Conservation (phyloP, 2,797 vertebrate genomes). For the Onychomys leucogaster region DNA sequence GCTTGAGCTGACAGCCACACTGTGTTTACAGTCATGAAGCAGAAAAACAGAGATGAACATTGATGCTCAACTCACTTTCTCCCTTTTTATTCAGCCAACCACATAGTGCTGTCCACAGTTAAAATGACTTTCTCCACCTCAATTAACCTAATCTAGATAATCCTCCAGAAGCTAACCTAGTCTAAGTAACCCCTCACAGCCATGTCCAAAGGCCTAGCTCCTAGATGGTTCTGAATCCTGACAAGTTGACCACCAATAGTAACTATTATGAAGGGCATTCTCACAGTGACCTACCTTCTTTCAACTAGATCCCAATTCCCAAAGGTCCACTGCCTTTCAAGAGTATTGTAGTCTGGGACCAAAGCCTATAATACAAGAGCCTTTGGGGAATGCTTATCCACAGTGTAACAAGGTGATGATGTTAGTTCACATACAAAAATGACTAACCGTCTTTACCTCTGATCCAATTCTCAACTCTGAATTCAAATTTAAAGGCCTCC, state of each 20-base stretch:
- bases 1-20: background rate
- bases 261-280: background rate
- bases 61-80: background rate
- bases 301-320: too few species aligned
- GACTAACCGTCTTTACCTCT: background rate
- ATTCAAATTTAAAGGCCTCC: background rate
- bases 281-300: background rate
- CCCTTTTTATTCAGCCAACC: background rate
- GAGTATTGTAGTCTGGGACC: background rate
- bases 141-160: background rate
- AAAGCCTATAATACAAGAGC: background rate
- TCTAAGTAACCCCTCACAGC: background rate
- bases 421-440: background rate
- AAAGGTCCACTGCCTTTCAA: background rate
- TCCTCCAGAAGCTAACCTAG: background rate
- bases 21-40: background rate
- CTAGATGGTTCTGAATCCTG: background rate
- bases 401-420: background rate
- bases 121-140: background rate
- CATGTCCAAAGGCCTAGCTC: background rate
- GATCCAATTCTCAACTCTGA: background rate
- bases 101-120: background rate
- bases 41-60: background rate
- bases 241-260: background rate
- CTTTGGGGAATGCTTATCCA: background rate